Evolutionary conservation across 1,140 invertebrate genomes (phyloP), one percentile per base, ranked within the genome.

Genomic region (Heterodera carotae): DNA sequence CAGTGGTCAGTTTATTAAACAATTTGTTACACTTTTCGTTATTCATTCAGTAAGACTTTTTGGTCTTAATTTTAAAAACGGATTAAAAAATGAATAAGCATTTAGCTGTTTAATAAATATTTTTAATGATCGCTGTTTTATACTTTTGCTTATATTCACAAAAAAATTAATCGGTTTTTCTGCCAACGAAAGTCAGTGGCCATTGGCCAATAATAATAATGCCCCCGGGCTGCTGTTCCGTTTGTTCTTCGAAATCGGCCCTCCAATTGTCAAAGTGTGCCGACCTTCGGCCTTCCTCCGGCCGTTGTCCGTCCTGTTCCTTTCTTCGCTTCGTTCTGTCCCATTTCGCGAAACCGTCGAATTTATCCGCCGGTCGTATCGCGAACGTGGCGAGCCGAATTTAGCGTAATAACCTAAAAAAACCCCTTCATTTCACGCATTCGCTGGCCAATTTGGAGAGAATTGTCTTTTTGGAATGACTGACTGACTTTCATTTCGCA

Each of bases 401-500:
- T 89, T 88, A 75, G 87, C 87, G 18, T 86, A 86, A 72, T 90
- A 90, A 76, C 71, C 71, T 74, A 31, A 22, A 71, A 64, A 34
- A 18, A 64, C 22, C 25, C 7, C 3, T n/a, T 71, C 29, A 62
- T 66, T 34, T n/a, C 0, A 62, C 31, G 34, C 39, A 60, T 72
- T 43, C 6, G 39, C 39, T 43, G 6, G 39, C 12, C 33, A 22
- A 18, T 25, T 36, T 56, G n/a, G n/a, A n/a, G n/a, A n/a, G n/a
- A 1, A 71, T 25, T 71, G n/a, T 18, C 31, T 56, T 39, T 1
- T n/a, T n/a, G n/a, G n/a, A n/a, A n/a, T n/a, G n/a, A n/a, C n/a
- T 18, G 27, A 59, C 27, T 29, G 36, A 74, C 88, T 89, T 81
- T 90, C 89, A 39, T 88, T 86, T n/a, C 89, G 85, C 82, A 90